phyloP scores from a whole-genome alignment of 2,113 vertebrate species.

The Odocoileus virginianus region DNA sequence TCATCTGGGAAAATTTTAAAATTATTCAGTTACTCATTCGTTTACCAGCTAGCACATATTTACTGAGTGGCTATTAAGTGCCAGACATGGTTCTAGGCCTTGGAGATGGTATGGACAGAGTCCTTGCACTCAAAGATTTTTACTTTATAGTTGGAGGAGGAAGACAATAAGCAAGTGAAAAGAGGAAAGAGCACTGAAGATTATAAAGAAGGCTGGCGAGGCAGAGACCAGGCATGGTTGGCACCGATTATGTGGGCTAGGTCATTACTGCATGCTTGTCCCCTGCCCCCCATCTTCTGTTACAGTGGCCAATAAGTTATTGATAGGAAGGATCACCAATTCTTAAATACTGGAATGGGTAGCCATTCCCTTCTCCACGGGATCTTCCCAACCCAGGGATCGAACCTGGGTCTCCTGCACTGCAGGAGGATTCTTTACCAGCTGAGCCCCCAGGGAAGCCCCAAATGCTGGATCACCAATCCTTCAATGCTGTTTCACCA shows the following conservation, averaged over 20 bases:
- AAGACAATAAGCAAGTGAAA: neutral
- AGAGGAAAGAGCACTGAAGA: neutral
- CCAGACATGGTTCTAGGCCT: neutral
- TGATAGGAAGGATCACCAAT: neutral
- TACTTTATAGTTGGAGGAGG: neutral
- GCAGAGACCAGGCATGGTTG: neutral
- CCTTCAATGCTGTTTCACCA: neutral
- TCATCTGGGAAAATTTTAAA: neutral
- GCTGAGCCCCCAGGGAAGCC: neutral
- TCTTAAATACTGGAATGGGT: neutral
- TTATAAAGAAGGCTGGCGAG: neutral
- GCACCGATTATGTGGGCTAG: neutral
- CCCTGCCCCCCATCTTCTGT: neutral
- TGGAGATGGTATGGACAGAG: neutral
- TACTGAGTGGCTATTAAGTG: neutral
- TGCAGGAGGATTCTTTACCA: neutral
- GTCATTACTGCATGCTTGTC: neutral
- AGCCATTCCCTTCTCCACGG: neutral
- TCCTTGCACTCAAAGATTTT: too few relatives aligned
- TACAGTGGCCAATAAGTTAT: neutral
- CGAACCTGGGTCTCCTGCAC: accelerated
- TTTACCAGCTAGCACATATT: neutral
- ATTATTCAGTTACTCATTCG: neutral
- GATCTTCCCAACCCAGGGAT: neutral
- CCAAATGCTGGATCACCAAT: neutral